Evolutionary conservation across 2,888 invertebrate genomes (phyloP), one percentile per base, ranked within the genome.

Genomic region (Schrankia costaestrigalis): DNA sequence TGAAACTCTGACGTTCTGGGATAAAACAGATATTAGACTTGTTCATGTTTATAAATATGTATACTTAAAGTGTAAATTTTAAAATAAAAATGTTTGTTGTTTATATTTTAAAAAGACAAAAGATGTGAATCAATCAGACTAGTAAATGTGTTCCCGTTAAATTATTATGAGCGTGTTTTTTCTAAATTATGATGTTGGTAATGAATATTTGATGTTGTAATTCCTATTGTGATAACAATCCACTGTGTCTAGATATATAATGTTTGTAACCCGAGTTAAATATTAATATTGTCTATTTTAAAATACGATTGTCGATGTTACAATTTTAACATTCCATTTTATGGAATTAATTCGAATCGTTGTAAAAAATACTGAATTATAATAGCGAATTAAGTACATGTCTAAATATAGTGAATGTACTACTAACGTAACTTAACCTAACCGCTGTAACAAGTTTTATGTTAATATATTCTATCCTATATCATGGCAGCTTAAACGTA

Each of bases 101-200:
- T n/a, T n/a, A n/a, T 59, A 57, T 49, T 47, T 50, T 57, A 63
- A 53, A 47, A 47, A 41, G 41, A 50, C 26, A 31, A 36, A 29
- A 26, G 8, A 13, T 46, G 41, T 48, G 50, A 56, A 57, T 53
- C 43, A 50, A 46, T 61, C 63, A 57, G 59, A 64, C 66, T 71
- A 64, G 43, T n/a, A 34, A 46, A 76, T 71, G 79, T 80, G 79
- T 80, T 80, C 77, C 59, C 54, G 44, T 64, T 67, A 64, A 68
- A 54, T 58, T 70, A 63, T 66, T 62, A 58, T 56, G 41, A 51
- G 50, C 30, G 48, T 51, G 48, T 48, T 43, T 50, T 41, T 41
- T 44, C 34, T 46, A 46, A 49, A 46, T 47, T 48, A 41, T 45
- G 11, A 38, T 38, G 35, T 56, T 42, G 40, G 35, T 14, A 37